Percentiles rank a stretch among this genome's conserved stretches.
Evolutionary conservation across 2,113 vertebrate genomes (phyloP).

Genomic region (Strix uralensis): DNA sequence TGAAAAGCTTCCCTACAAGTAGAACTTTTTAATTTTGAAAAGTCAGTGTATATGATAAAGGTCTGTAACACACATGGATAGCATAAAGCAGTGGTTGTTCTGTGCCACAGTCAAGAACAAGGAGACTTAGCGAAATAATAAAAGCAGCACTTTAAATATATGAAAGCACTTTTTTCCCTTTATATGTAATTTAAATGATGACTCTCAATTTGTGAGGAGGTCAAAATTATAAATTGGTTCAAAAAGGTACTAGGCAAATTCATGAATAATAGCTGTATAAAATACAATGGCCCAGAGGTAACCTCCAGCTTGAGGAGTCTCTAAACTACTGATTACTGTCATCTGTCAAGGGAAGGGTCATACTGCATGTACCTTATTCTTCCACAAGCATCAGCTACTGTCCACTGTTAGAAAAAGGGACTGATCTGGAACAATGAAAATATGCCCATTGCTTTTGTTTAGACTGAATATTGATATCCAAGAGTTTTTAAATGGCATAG

Average conservation of each 20-base stretch:
- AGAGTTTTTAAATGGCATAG: background rate
- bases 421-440: background rate
- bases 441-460: background rate
- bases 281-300: background rate
- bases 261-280: background rate
- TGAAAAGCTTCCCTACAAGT: background rate
- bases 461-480: background rate
- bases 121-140: background rate
- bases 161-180: background rate
- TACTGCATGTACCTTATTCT: background rate
- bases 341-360: background rate
- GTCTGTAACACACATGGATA: background rate
- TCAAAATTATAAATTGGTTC: constrained; percentile 28
- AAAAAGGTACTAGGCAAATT: constrained; percentile 35
- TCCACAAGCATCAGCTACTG: background rate
- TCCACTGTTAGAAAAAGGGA: background rate
- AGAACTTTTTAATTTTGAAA: background rate
- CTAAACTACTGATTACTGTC: constrained; percentile 8
- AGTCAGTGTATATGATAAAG: background rate
- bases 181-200: constrained; percentile 28
- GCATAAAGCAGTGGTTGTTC: background rate
- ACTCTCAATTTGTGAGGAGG: background rate
- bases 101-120: background rate
- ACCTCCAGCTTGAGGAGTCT: background rate
- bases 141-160: constrained; percentile 20